Percentiles rank a stretch among this genome's conserved stretches.
Evolutionary conservation across 1,140 invertebrate species (phyloP).

Genomic region (Papilio dardanus): DNA sequence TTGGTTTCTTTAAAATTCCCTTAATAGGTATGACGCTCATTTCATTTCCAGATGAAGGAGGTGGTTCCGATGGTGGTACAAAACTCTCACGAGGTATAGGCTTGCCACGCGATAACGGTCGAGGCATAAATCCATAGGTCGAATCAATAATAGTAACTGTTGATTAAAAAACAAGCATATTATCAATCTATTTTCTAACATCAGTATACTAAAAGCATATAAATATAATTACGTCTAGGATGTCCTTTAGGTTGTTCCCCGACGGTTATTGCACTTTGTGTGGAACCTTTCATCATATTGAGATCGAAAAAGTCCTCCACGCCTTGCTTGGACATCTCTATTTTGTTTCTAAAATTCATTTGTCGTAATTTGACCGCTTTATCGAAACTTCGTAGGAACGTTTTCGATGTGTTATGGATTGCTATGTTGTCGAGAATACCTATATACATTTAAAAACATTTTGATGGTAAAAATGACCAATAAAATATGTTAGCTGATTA

Average conservation of each 20-base stretch:
- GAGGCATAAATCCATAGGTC: slow-evolving; percentile 66
- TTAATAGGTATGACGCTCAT: slow-evolving; percentile 50
- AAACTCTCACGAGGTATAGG: slow-evolving; percentile 43
- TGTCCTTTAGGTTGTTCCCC: slow-evolving; percentile 61
- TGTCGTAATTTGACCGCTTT: slow-evolving; percentile 69
- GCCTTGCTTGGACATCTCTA: slow-evolving; percentile 55
- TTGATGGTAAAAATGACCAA: too few species aligned
- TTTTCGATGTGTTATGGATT: slow-evolving; percentile 66
- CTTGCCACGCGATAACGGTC: slow-evolving; percentile 55
- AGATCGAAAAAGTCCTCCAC: slow-evolving; percentile 71
- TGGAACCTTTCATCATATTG: slow-evolving; percentile 68
- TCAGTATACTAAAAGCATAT: background rate
- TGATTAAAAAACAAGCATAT: slow-evolving; percentile 35
- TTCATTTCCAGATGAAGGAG: slow-evolving; percentile 50
- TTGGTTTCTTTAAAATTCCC: slow-evolving; percentile 76
- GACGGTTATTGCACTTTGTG: slow-evolving; percentile 62
- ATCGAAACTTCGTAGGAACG: slow-evolving; percentile 70
- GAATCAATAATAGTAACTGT: slow-evolving; percentile 68
- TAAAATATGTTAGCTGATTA: too few species aligned
- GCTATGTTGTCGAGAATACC: slow-evolving; percentile 63
- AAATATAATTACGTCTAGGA: slow-evolving; percentile 54
- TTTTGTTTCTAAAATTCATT: slow-evolving; percentile 66
- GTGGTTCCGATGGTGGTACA: slow-evolving; percentile 59
- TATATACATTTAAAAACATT: too few species aligned
- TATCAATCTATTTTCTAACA: background rate